Percentiles rank a stretch among this genome's conserved stretches.
These are phyloP conservation scores for Ariolimax columbianus DNA, from an alignment of 2,888 invertebrate genomes.

Conservation along the genomic window DNA sequence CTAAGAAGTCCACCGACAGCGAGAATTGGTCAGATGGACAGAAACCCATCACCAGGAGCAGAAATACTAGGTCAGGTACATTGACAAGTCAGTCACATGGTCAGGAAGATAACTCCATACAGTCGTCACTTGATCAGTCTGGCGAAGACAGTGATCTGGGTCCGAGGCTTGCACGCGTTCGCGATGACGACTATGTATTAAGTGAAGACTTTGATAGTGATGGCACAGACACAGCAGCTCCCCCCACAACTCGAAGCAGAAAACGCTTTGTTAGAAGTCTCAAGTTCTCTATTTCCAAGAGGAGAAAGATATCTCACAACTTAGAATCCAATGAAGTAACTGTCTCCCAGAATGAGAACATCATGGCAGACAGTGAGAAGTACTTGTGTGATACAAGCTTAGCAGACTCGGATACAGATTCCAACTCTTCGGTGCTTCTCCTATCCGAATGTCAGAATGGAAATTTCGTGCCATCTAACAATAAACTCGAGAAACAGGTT, in stretches of 20 bases:
- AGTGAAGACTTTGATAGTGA: constrained; percentile 48
- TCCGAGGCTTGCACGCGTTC: not conserved
- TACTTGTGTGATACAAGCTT: not conserved
- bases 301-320: not conserved
- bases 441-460: constrained; percentile 24
- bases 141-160: constrained; percentile 4
- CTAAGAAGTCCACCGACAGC: constrained; percentile 15
- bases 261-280: not conserved
- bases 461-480: constrained; percentile 7
- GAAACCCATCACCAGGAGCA: not conserved
- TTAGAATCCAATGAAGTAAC: not conserved
- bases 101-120: not conserved
- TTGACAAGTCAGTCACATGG: not conserved
- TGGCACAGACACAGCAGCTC: not conserved
- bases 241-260: constrained; percentile 40
- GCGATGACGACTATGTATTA: constrained; percentile 45
- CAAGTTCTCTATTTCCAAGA: not conserved
- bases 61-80: not conserved
- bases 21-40: constrained; percentile 12
- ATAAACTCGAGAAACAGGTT: not conserved
- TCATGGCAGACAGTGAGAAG: not conserved
- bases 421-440: constrained; percentile 19
- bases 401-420: constrained; percentile 29
- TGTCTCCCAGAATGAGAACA: not conserved
- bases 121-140: constrained; percentile 20